These are phyloP conservation scores for Tragulus kanchil DNA, from an alignment of 2,113 vertebrate species.

Conservation along the genomic window DNA sequence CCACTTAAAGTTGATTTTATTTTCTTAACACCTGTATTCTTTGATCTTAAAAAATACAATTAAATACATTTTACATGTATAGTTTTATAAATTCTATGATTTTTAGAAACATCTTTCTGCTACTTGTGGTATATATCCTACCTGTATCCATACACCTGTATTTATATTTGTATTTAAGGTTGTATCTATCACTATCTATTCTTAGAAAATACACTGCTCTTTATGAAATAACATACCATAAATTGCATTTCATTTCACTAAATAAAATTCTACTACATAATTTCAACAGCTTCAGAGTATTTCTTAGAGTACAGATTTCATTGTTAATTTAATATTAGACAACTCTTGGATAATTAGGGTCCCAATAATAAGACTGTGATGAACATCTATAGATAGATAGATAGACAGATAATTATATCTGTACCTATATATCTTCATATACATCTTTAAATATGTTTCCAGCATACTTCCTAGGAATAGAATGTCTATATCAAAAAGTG, in stretches of 20 bases:
- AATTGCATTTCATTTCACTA: not conserved
- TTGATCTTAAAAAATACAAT: not conserved
- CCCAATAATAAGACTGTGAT: not conserved
- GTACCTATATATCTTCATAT: not conserved
- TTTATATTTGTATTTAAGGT: not conserved
- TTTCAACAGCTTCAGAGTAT: not conserved
- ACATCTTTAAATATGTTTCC: not conserved
- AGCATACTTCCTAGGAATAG: not conserved
- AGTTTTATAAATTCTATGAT: not conserved
- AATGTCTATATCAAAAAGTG: not conserved
- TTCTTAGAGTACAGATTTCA: not conserved
- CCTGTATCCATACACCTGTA: not conserved
- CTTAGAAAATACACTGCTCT: not conserved
- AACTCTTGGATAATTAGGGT: not conserved
- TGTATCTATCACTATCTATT: not conserved
- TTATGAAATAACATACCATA: not conserved
- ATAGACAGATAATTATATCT: not conserved
- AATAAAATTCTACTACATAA: slow-evolving; percentile 5
- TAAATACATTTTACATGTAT: not conserved
- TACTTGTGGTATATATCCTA: not conserved
- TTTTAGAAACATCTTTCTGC: not conserved
- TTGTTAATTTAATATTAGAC: not conserved
- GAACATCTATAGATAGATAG: not conserved
- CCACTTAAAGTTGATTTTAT: not conserved
- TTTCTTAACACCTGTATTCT: slow-evolving; percentile 32